Base-by-base conservation (phyloP, 2,888 invertebrate species). In the Pemphredon lugubris region DNA sequence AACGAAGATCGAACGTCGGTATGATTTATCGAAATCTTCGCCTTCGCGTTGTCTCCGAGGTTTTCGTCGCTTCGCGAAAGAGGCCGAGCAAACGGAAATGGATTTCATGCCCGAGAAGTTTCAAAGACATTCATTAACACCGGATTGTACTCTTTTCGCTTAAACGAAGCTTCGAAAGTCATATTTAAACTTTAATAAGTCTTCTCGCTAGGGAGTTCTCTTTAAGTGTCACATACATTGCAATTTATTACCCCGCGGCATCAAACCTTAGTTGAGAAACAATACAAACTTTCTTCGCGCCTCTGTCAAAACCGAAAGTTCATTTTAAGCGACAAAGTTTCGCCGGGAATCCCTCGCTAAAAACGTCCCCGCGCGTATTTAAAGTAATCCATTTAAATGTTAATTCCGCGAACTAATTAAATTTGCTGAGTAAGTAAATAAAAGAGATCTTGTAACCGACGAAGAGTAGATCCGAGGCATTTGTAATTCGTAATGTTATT, bases 321-420 rank as follows among this genome's bases (percentile, higher is more conserved):
- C 3, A 40, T 40, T 16, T 16, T 6, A 16, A 40, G 4, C 16
- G 39, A 9, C 16, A 16, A 40, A 40, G 39, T 40, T 40, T 40
- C 39, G 11, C 39, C 5, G 16, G 16, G 39, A 40, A 16, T 34
- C 34, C n/a, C 34, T 34, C 9, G n/a, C n/a, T 40, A 14, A 1
- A 16, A 40, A 6, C 16, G 11, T 16, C 16, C 39, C 39, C 39
- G 9, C 9, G 39, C 16, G 39, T 1, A 40, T 40, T 40, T 16
- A 40, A 40, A 40, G 39, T 40, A 40, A 40, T 40, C 16, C 16
- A 40, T 40, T 40, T 40, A 40, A 40, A 40, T 40, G 14, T 40
- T 40, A 40, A 40, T 40, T 16, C 39, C 39, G 9, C 39, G 5
- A 3, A 4, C 5, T 40, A 40, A 40, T 40, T 40, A 40, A 16